Evolutionary conservation across 2,797 vertebrate species (phyloP), one percentile per base, ranked within the genome.

Genomic region (Ctenochaetus hawaiiensis): DNA sequence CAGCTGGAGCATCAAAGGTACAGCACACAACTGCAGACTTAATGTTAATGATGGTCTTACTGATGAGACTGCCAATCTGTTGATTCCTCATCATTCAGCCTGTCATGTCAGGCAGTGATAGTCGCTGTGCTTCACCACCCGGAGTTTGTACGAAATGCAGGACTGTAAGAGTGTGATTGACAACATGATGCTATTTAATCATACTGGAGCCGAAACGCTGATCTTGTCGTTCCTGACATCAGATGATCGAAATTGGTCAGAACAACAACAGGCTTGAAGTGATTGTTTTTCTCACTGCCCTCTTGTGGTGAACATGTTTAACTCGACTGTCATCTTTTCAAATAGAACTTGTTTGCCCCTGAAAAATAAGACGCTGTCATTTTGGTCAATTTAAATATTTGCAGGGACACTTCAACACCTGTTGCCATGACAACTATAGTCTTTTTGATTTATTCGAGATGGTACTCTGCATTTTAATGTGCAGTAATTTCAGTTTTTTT

Each of bases 1-100:
- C 20, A 49, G 77, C 63, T 58, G 64, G 63, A 77, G 58, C 22
- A 20, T 72, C 64, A 67, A 87, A 85, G 77, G 77, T 77, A 65
- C 78, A 83, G 56, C 62, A 59, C 56, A 23, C 1, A 1, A 18
- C 37, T 0, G 0, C 53, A 41, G 58, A 47, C 26, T 16, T 52
- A 57, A 3, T 58, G 54, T 69, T 34, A 58, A 45, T n/a, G 9
- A 34, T 39, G 0, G 49, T 48, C 41, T 54, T 74, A 13, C 57
- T 52, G 12, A 59, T 57, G 51, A 83, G 71, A 79, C 81, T 75
- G 66, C 72, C 57, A 16, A 64, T 72, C n/a, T 49, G 64, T 75
- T 51, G 9, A 22, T 62, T 58, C 39, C 37, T 60, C 45, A 20
- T 51, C 53, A n/a, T 43, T 16, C 45, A 22, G 49, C 66, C 44